phyloP scores from a whole-genome alignment of 2,888 invertebrate genomes.

The Ctenicera cuprea region DNA sequence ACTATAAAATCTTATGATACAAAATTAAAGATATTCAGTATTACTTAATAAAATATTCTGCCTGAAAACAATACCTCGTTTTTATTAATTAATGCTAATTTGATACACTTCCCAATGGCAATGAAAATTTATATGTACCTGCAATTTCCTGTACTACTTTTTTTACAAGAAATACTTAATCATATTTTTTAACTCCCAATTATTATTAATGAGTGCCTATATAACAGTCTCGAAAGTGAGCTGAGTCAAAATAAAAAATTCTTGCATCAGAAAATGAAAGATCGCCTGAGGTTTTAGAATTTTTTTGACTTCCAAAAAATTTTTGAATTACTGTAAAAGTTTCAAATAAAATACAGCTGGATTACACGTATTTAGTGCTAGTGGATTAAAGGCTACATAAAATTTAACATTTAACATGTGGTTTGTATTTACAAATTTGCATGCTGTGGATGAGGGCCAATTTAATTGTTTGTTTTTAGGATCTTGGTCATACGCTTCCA shows the following conservation, averaged over 20 bases:
- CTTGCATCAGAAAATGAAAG: slow-evolving; percentile 21
- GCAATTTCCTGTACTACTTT: no score
- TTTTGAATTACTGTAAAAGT: not conserved
- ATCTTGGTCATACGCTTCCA: slow-evolving; percentile 7
- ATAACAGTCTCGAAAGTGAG: not conserved
- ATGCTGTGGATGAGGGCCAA: not conserved
- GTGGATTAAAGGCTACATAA: slow-evolving; percentile 16
- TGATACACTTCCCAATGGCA: no score
- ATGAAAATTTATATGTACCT: no score
- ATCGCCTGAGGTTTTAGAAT: not conserved
- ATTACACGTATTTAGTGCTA: slow-evolving; percentile 6
- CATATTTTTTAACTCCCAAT: no score
- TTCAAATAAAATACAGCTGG: not conserved
- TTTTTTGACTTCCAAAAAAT: not conserved
- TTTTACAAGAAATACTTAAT: no score
- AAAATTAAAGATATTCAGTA: no score
- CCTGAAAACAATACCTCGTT: no score
- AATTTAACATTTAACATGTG: not conserved
- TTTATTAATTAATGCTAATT: no score
- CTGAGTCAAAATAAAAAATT: slow-evolving; percentile 11
- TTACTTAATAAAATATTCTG: no score
- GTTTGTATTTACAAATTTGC: not conserved
- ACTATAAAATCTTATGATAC: no score
- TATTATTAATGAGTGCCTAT: no score
- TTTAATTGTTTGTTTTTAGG: slow-evolving; percentile 5